Evolutionary conservation across 1,140 invertebrate genomes (phyloP), one percentile per base, ranked within the genome.

Genomic region (Reticulitermes speratus): DNA sequence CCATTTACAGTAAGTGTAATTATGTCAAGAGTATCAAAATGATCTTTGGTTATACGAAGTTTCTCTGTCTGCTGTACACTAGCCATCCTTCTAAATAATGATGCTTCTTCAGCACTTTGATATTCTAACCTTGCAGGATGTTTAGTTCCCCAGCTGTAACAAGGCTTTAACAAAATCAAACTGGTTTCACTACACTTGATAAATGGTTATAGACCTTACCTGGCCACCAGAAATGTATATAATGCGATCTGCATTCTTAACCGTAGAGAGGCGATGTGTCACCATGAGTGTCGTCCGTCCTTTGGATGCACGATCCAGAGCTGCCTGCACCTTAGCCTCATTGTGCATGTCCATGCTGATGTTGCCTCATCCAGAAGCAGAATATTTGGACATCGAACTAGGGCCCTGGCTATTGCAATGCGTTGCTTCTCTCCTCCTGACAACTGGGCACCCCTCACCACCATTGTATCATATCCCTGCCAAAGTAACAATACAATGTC

Each of bases 291-390:
- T 98, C 75, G 97, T 98, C 87, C 97, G 92, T n/a, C 96, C 96
- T 88, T 94, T 92, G 14, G 95, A 93, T 0, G 95, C 96, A 82
- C 59, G 86, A 25, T 96, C 95, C 84, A 96, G 89, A 12, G 94
- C 94, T 44, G 91, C 90, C 89, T 96, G 95, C 8, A 96, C 95
- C 52, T 95, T 94, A 8, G 94, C 93, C 88, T 96, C 95, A 87
- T 95, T 95, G 87, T 96, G 95, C 16, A 96, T 94, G 91, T 98
- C 97, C 84, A 90, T 0, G 97, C 97, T 2, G 96, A 97, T 0
- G 97, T 98, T 0, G 97, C 97, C 90, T 98, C 97, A 90, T 98
- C 97, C 83, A 98, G 91, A 8, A 98, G 90, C 30, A 97, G 91
- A 87, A 97, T 96, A 87, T 94, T 93, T 0, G 96, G 96, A 89